Evolutionary conservation across 2,888 invertebrate genomes (phyloP).

Genomic region (Coecobrya sp.): DNA sequence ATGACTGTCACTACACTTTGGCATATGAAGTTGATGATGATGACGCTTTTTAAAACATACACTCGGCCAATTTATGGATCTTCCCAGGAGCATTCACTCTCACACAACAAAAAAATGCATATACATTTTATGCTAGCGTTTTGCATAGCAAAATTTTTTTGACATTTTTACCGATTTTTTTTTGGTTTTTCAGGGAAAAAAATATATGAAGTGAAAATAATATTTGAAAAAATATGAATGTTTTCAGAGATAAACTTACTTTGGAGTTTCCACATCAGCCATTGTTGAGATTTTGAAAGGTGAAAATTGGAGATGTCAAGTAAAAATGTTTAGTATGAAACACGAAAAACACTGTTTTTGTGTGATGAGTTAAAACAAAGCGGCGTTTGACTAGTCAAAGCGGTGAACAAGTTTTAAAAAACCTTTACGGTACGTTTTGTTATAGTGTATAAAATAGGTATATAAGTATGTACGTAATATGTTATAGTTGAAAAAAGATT

Average conservation of each 20-base stretch:
- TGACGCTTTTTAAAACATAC: neutral
- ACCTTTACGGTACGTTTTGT: slow-evolving; percentile 16
- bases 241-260: slow-evolving; percentile 65
- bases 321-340: slow-evolving; percentile 13
- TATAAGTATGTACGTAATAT: neutral
- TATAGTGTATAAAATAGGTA: slow-evolving; percentile 28
- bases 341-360: slow-evolving; percentile 67
- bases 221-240: neutral
- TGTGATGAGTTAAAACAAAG: slow-evolving; percentile 17
- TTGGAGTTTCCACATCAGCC: slow-evolving; percentile 82
- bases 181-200: neutral
- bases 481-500: slow-evolving; percentile 33
- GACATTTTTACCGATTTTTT: slow-evolving; percentile 15
- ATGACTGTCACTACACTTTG: slow-evolving; percentile 15
- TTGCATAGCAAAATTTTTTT: neutral
- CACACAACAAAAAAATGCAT: neutral
- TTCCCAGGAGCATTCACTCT: slow-evolving; percentile 2
- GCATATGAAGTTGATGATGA: no score
- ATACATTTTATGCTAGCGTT: neutral
- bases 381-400: slow-evolving; percentile 79
- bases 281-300: slow-evolving; percentile 65
- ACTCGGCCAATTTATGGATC: neutral
- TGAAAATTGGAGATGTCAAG: slow-evolving; percentile 66
- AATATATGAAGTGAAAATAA: neutral
- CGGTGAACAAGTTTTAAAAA: slow-evolving; percentile 58